Evolutionary conservation across 1,140 invertebrate genomes (phyloP), one percentile per base, ranked within the genome.

Genomic region (Drosophila jambulina): DNA sequence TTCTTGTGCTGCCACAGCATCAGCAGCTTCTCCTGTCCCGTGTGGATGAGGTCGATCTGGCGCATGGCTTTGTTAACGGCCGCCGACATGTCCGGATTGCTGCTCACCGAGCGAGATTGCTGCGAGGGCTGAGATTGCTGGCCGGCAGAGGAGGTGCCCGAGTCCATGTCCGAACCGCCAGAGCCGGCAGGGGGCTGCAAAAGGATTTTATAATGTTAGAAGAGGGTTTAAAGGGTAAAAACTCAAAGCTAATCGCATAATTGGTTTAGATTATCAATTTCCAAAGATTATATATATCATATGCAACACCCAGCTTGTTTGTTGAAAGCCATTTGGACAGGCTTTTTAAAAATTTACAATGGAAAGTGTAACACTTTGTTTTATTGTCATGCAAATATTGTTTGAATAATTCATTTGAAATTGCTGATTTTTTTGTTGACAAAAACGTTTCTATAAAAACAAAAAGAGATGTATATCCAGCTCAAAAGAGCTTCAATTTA

Each of bases 1-100:
- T 98, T 98, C 91, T 98, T 98, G 78, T 97, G 96, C 83, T 98
- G 97, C 98, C 98, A 99, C 29, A 98, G 94, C 91, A 98, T 97
- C 42, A 98, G 94, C 13, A 99, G 95, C 85, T 98, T 97, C 85
- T 98, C 97, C 83, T 98, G 97, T 0, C 97, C 96, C 4, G 96
- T 96, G 78, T 98, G 96, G 8, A 98, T 95, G 51, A 96, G 95
- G 79, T 98, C 97, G 40, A 98, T 94, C 80, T 97, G 95, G 70
- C 96, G 95, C 63, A 97, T 93, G 32, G 97, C 96, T 77, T 96
- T 93, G 29, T 95, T 95, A 3, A 95, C 94, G 13, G 95, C 88
- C 4, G 94, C 95, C 71, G 95, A 94, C 67, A 95, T 93, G 92
- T 97, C 97, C 3, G 96, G 95, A 93, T 97, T 97, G 54, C 46